A percentile compares a stretch with the other conserved stretches of the same genome.
These are phyloP conservation scores for Oceanodroma tethys DNA, from an alignment of 2,113 vertebrate genomes.

Conservation along the genomic window DNA sequence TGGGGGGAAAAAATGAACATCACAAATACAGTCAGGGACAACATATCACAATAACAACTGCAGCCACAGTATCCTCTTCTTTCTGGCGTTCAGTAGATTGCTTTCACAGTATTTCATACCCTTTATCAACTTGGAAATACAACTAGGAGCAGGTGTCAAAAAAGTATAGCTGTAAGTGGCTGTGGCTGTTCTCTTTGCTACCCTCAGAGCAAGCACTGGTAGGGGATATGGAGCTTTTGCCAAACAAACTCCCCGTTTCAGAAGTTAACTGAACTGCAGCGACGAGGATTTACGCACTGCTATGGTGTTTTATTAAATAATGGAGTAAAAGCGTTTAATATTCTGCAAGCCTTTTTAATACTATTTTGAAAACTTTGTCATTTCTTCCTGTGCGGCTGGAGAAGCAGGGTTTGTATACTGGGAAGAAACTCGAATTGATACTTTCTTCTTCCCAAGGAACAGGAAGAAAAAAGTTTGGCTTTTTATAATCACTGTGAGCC, in stretches of 20 bases:
- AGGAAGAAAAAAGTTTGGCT: neutral
- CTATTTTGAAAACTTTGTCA: neutral
- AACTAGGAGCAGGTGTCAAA: neutral
- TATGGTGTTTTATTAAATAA: neutral
- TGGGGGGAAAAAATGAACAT: slow-evolving; percentile 55
- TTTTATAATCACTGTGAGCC: neutral
- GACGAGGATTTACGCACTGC: neutral
- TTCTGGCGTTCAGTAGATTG: neutral
- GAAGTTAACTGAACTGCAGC: neutral
- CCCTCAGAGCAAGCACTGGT: neutral
- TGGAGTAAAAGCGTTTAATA: neutral
- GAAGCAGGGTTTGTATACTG: neutral
- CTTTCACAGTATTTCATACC: neutral
- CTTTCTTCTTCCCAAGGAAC: neutral
- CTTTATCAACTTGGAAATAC: neutral
- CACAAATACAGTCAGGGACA: slow-evolving; percentile 66
- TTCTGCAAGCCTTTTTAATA: neutral
- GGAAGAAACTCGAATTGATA: neutral
- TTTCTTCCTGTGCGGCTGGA: neutral
- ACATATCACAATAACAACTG: slow-evolving; percentile 22
- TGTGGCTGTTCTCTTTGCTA: neutral
- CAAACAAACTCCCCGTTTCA: neutral
- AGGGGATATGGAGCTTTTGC: neutral
- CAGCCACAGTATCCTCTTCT: slow-evolving; percentile 34
- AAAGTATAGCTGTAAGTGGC: neutral